These are phyloP conservation scores for Nematostella vectensis DNA, from an alignment of 92 coral and sea anemone genomes.

Conservation along the genomic window DNA sequence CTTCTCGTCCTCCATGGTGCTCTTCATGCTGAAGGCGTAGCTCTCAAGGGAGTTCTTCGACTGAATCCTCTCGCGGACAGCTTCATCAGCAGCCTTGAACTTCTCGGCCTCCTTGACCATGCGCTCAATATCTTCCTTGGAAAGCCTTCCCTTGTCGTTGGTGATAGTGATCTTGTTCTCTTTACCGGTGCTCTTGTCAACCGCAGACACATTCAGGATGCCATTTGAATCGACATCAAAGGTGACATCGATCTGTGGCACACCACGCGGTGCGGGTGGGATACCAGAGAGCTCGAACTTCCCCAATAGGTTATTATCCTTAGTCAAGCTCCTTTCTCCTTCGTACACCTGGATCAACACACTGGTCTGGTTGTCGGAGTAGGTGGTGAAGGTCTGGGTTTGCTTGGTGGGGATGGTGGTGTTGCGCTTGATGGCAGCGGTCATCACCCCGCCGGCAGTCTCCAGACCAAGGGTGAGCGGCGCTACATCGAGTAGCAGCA, in stretches of 20 bases:
- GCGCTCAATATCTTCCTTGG: conserved; percentile 90
- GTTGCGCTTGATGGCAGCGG: conserved; percentile 73
- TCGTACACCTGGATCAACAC: conserved; percentile 88
- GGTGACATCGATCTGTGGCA: conserved; percentile 92
- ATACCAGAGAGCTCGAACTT: conserved; percentile 97
- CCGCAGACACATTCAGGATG: conserved; percentile 89
- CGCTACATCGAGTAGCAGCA: conserved; percentile 86
- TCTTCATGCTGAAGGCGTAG: conserved; percentile 89
- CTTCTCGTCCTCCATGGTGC: conserved; percentile 80
- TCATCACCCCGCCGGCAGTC: conserved; percentile 98
- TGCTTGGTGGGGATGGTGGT: conserved; percentile 87
- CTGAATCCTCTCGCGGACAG: conserved; percentile 65
- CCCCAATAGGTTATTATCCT: conserved; percentile 81
- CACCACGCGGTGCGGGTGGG: conserved; percentile 98
- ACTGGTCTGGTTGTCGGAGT: conserved; percentile 94
- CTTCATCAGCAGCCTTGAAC: conserved; percentile 83
- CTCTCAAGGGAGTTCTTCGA: conserved; percentile 87
- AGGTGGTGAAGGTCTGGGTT: conserved; percentile 85
- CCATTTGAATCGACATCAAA: conserved; percentile 97
- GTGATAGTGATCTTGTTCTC: conserved; percentile 94
- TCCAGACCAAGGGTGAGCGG: conserved; percentile 93
- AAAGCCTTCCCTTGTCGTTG: conserved; percentile 94
- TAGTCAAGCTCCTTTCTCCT: conserved; percentile 86
- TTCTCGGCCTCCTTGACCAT: conserved; percentile 93
- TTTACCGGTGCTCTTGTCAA: conserved; percentile 90